Base-by-base conservation (phyloP, 2,797 vertebrate genomes). In the Kryptolebias ocellatus region DNA sequence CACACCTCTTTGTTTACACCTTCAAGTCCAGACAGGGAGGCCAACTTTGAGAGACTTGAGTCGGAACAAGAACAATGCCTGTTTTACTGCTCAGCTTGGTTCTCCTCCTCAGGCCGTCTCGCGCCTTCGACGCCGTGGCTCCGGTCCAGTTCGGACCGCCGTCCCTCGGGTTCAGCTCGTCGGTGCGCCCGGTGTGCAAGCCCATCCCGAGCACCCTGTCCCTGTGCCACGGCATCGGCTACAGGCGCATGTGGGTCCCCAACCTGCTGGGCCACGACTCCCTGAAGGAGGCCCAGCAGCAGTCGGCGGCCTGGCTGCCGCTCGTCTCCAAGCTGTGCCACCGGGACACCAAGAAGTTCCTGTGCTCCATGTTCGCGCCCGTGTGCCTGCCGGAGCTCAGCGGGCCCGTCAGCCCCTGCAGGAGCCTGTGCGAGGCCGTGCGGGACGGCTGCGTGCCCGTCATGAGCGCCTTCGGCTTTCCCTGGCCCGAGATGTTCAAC, bases 401-500 rank as follows among this genome's bases (percentile, higher is more conserved):
- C 64, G 89, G 84, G 18, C 86, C 94, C 1, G 78, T 95, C 1
- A 90, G 87, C 45, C 95, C 94, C 12, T 95, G 95, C 71, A 39
- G 88, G 56, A 78, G 78, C 59, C 90, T 95, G 47, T 95, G 94
- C 42, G 90, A 93, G 74, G 91, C 79, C 14, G 94, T 95, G 60
- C 80, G 92, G 16, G 92, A 94, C 47, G 90, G 93, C 45, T 95
- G 95, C 67, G 72, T 92, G 45, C 94, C 95, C 0, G 94, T 95
- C 16, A 95, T 95, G 95, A 93, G 90, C 51, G 93, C 94, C 0
- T 95, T 95, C 44, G 94, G 94, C 0, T 95, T 95, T 74, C 94
- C 94, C 0, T 95, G 94, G 94, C 95, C 94, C 0, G 85, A 95
- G 53, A 94, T 94, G 91, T 94, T 95, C 16, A 93, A 95, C 85